Conservation (phyloP, 2,888 invertebrate genomes). For the Pheosia tremula region DNA sequence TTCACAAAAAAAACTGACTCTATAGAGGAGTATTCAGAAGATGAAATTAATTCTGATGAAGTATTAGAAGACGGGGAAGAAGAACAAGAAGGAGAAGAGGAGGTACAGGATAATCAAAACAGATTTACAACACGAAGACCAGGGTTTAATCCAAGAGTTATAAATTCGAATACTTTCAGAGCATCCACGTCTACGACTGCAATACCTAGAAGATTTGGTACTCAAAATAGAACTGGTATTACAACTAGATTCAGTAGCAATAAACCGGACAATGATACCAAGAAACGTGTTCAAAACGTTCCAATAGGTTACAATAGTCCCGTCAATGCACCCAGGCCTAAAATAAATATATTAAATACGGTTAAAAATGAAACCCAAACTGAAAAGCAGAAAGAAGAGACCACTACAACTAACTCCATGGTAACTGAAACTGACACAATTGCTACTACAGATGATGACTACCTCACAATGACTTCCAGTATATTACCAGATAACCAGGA, state of each 20-base stretch:
- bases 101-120: conserved; percentile 50
- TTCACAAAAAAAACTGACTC: conserved; percentile 70
- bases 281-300: conserved; percentile 75
- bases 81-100: conserved; percentile 52
- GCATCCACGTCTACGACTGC: conserved; percentile 73
- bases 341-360: conserved; percentile 15
- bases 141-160: conserved; percentile 61
- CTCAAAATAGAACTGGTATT: conserved; percentile 63
- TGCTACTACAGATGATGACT: conserved; percentile 69
- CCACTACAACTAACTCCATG: conserved; percentile 42
- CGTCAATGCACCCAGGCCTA: conserved; percentile 27
- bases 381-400: conserved; percentile 49
- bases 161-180: conserved; percentile 76
- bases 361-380: conserved; percentile 36
- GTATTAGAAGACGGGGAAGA: conserved; percentile 51
- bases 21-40: conserved; percentile 41
- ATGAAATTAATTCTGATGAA: conserved; percentile 43
- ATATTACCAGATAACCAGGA: conserved; percentile 43
- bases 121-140: conserved; percentile 62
- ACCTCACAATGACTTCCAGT: conserved; percentile 59
- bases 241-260: conserved; percentile 62
- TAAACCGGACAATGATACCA: conserved; percentile 58
- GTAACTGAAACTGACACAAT: conserved; percentile 49
- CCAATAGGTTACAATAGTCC: conserved; percentile 66
- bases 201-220: conserved; percentile 56